Percentiles rank a stretch among this genome's conserved stretches.
Evolutionary conservation across 2,888 invertebrate genomes (phyloP).

Genomic region (Cantharis nigra): DNA sequence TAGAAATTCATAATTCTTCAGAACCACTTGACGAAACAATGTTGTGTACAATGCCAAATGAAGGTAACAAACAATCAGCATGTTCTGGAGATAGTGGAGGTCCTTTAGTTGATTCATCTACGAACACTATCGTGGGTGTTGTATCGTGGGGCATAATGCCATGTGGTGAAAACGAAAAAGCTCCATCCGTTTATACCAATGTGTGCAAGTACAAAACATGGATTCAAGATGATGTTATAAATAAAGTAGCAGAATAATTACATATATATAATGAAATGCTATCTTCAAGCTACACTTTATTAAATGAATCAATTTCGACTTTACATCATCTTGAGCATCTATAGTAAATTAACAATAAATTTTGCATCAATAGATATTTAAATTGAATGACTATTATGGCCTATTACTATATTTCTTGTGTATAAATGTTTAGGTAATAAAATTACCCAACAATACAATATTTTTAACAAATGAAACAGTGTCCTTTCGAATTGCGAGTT

Average conservation of each 20-base stretch:
- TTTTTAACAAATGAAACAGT: too few relatives aligned
- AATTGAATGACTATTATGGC: too few relatives aligned
- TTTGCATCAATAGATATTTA: too few relatives aligned
- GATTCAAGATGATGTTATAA: background rate
- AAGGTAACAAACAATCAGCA: conserved; percentile 53
- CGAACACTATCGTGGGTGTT: background rate
- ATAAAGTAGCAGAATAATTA: background rate
- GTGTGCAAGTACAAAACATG: conserved; percentile 1
- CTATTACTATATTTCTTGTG: too few relatives aligned
- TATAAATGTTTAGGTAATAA: too few relatives aligned
- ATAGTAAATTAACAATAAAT: too few relatives aligned
- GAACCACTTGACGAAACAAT: background rate
- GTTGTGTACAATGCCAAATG: background rate
- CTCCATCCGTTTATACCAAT: conserved; percentile 6
- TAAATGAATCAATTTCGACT: too few relatives aligned
- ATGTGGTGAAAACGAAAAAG: background rate
- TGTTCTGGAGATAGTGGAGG: conserved; percentile 64
- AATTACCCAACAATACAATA: too few relatives aligned
- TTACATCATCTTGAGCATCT: too few relatives aligned
- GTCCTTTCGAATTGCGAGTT: too few relatives aligned
- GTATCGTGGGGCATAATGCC: conserved; percentile 12
- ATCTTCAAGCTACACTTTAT: too few relatives aligned
- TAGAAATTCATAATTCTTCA: background rate
- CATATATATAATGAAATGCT: too few relatives aligned
- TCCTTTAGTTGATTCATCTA: conserved; percentile 47